Evolutionary conservation across 2,797 vertebrate genomes (phyloP).

Genomic region (Vultur gryphus): DNA sequence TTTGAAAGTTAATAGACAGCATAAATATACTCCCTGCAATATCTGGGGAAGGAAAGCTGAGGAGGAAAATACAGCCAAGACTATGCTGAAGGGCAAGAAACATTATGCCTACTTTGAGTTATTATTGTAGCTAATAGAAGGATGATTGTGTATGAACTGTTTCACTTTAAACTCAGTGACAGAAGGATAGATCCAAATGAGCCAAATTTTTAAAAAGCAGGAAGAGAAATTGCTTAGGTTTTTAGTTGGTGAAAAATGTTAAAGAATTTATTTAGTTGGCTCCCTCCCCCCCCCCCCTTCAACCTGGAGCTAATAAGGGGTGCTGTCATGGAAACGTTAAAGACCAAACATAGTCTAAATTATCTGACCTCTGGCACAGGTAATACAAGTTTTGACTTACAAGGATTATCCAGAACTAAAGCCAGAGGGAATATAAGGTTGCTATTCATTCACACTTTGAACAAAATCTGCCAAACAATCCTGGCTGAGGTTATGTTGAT

Average conservation of each 20-base stretch:
- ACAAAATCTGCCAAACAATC: constrained; percentile 17
- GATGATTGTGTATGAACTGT: not conserved
- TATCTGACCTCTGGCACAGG: constrained; percentile 55
- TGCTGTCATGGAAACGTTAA: constrained; percentile 40
- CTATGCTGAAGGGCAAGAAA: not conserved
- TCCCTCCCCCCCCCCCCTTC: not conserved
- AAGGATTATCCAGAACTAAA: constrained; percentile 10
- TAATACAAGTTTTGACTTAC: constrained; percentile 36
- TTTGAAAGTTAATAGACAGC: constrained; percentile 40
- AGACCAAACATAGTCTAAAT: constrained; percentile 28
- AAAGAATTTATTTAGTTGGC: not conserved
- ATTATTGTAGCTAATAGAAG: not conserved
- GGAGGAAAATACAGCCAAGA: not conserved
- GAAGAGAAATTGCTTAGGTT: not conserved
- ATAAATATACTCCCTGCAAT: constrained; percentile 2
- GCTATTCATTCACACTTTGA: constrained; percentile 58
- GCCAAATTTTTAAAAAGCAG: not conserved
- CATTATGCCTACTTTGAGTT: not conserved
- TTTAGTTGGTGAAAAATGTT: not conserved
- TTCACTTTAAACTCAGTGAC: not conserved
- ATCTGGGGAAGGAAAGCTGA: not conserved
- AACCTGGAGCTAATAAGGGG: constrained; percentile 42
- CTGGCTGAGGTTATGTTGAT: constrained; percentile 10
- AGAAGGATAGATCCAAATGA: not conserved
- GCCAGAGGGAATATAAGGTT: constrained; percentile 46